Conservation (phyloP, 92 coral and sea anemone species). For the Paramuricea clavata region DNA sequence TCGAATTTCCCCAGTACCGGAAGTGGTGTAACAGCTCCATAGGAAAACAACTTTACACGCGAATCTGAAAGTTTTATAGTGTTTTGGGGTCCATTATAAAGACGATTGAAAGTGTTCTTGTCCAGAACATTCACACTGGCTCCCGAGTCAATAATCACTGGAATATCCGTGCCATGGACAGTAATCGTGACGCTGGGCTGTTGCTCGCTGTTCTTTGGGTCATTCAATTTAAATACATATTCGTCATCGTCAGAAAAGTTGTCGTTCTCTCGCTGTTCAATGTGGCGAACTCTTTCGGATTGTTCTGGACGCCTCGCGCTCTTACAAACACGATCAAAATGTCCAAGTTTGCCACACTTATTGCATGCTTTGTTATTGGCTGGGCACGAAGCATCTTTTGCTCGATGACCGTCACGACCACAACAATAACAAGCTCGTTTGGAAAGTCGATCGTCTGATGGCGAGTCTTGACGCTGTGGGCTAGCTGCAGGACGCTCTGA, state of each 20-base stretch:
- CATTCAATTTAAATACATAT: conserved; percentile 5
- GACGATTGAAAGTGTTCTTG: conserved; percentile 24
- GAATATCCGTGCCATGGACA: conserved; percentile 34
- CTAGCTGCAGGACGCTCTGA: not conserved
- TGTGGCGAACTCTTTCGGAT: not conserved
- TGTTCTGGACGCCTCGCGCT: not conserved
- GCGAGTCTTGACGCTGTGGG: not conserved
- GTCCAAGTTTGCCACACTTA: conserved; percentile 56
- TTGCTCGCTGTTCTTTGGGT: conserved; percentile 20
- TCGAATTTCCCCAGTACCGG: too few species aligned
- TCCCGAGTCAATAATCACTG: conserved; percentile 58
- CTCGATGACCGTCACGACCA: conserved; percentile 58
- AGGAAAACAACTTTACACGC: not conserved
- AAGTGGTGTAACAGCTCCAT: conserved; percentile 6
- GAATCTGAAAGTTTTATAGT: not conserved
- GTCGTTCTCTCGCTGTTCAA: conserved; percentile 6
- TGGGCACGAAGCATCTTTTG: conserved; percentile 61
- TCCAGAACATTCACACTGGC: conserved; percentile 52
- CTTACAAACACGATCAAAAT: conserved; percentile 36
- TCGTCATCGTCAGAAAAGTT: not conserved
- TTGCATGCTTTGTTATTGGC: conserved; percentile 49
- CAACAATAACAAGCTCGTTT: conserved; percentile 58
- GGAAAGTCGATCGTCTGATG: not conserved
- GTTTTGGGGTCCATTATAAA: not conserved
- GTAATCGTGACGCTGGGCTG: conserved; percentile 22